Percentiles rank a stretch among this genome's conserved stretches.
Conservation (phyloP, 2,797 vertebrate genomes). For the Anomalospiza imberbis region DNA sequence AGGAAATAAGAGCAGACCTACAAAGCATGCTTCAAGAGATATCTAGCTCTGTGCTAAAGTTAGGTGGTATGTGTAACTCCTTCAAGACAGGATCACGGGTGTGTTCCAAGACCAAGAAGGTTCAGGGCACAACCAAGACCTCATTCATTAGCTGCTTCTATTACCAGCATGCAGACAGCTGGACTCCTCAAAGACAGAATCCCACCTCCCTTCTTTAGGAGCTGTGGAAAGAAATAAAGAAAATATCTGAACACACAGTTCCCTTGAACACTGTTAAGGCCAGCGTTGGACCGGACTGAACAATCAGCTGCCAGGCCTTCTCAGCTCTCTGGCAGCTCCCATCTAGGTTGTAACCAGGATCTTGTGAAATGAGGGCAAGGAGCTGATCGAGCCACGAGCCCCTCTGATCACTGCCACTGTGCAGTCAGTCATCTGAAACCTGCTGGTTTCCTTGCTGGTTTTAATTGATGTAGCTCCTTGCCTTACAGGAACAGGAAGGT, state of each 20-base stretch:
- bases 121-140: neutral
- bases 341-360: neutral
- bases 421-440: neutral
- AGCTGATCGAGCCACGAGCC: neutral
- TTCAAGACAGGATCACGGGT: neutral
- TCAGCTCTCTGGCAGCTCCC: neutral
- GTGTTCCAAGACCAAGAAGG: neutral
- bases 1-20: neutral
- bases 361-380: neutral
- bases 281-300: neutral
- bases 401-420: rapidly evolving
- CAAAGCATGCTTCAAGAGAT: neutral
- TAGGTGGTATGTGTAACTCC: neutral
- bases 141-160: neutral
- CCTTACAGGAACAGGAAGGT: neutral
- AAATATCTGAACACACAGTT: neutral
- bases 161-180: neutral
- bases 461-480: neutral
- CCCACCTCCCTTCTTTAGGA: neutral
- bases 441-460: neutral
- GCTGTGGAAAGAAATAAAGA: neutral
- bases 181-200: neutral
- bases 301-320: neutral
- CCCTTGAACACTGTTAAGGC: neutral
- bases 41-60: neutral